These are phyloP conservation scores for Teleopsis dalmanni DNA, from an alignment of 1,140 invertebrate genomes.

Conservation along the genomic window DNA sequence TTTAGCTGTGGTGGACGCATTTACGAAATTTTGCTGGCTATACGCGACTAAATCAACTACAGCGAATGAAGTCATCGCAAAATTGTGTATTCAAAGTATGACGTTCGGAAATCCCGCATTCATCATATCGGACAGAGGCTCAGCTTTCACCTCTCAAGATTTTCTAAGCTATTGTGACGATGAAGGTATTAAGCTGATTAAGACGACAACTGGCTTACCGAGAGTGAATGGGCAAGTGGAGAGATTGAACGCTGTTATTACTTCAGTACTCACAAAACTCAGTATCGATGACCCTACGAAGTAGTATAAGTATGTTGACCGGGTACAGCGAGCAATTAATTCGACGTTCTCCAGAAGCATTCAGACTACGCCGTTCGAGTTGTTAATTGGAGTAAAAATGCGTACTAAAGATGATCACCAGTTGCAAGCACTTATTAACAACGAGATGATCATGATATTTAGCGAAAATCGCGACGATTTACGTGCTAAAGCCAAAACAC, in stretches of 20 bases:
- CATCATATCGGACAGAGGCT: slow-evolving; percentile 29
- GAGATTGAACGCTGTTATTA: slow-evolving; percentile 16
- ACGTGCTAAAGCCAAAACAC: slow-evolving; percentile 12
- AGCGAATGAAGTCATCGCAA: slow-evolving; percentile 11
- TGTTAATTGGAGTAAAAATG: slow-evolving; percentile 32
- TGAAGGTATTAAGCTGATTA: slow-evolving; percentile 15
- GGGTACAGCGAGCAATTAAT: slow-evolving; percentile 31
- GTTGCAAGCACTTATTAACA: slow-evolving; percentile 20
- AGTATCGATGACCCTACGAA: slow-evolving; percentile 18
- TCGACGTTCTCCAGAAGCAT: slow-evolving; percentile 32
- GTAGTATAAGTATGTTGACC: slow-evolving; percentile 31
- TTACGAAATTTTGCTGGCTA: slow-evolving; percentile 43
- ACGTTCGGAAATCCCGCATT: slow-evolving; percentile 34
- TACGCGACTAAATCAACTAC: slow-evolving; percentile 16
- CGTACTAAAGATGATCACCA: slow-evolving; percentile 22
- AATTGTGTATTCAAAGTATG: slow-evolving; percentile 16
- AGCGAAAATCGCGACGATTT: slow-evolving; percentile 16
- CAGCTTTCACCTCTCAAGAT: slow-evolving; percentile 14
- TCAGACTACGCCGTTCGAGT: slow-evolving; percentile 30
- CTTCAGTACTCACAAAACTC: slow-evolving; percentile 28
- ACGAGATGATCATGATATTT: slow-evolving; percentile 22
- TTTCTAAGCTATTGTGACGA: slow-evolving; percentile 24
- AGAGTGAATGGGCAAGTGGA: slow-evolving; percentile 20
- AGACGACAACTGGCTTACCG: slow-evolving; percentile 22
- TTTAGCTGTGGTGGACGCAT: slow-evolving; percentile 39